Evolutionary conservation across 2,113 vertebrate genomes (phyloP).

Genomic region (Aegypius monachus): DNA sequence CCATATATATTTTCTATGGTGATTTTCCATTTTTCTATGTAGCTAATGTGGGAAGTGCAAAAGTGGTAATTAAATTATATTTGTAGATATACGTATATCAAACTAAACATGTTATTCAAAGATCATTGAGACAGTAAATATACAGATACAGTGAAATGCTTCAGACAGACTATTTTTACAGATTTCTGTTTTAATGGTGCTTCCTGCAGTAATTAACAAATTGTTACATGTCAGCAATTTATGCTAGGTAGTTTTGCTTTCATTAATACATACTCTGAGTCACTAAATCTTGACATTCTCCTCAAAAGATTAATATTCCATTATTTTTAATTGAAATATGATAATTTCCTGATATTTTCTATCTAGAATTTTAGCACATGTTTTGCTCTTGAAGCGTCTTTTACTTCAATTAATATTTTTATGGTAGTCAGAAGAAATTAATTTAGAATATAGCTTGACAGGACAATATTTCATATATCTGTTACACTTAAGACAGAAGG

Average conservation of each 20-base stretch:
- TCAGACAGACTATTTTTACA: neutral
- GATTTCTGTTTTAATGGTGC: neutral
- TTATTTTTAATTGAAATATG: neutral
- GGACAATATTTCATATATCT: neutral
- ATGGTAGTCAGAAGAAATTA: neutral
- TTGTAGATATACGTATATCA: neutral
- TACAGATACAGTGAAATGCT: neutral
- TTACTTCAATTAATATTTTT: neutral
- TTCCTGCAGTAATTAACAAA: neutral
- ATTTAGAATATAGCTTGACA: neutral
- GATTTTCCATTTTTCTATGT: neutral
- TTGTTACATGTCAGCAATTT: neutral
- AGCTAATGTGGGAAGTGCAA: neutral
- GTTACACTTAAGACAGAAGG: neutral
- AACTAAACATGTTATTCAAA: neutral
- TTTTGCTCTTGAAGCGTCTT: neutral
- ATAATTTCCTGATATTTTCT: neutral
- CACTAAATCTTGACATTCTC: neutral
- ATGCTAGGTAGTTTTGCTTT: neutral
- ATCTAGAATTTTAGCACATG: neutral
- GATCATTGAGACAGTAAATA: neutral
- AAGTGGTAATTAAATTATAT: neutral
- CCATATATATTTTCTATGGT: neutral
- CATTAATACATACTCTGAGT: neutral
- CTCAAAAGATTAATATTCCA: neutral